These are phyloP conservation scores for Scaptomyza caliginosa DNA, from an alignment of 2,888 invertebrate species.

Conservation along the genomic window DNA sequence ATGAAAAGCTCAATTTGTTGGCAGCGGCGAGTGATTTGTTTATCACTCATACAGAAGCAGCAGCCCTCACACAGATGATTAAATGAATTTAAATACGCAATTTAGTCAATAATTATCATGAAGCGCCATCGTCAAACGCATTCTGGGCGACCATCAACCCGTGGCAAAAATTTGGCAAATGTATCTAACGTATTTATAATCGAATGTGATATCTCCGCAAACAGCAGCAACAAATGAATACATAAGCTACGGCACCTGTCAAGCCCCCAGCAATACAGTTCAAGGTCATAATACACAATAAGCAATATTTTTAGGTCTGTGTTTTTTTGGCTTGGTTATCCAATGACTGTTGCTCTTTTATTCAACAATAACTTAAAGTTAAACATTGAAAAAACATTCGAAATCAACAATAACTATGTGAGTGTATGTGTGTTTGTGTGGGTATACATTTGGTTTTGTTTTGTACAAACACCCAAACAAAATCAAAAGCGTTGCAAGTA, in stretches of 20 bases:
- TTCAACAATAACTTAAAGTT: slow-evolving; percentile 76
- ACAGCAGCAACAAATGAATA: slow-evolving; percentile 10
- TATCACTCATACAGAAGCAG: slow-evolving; percentile 55
- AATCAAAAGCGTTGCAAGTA: slow-evolving; percentile 18
- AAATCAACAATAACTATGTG: slow-evolving; percentile 51
- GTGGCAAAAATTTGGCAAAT: slow-evolving; percentile 43
- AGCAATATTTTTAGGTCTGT: slow-evolving; percentile 5
- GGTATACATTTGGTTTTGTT: slow-evolving; percentile 24
- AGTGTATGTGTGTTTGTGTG: slow-evolving; percentile 15
- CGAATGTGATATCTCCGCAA: slow-evolving; percentile 5
- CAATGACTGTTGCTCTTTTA: slow-evolving; percentile 67
- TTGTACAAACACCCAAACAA: slow-evolving; percentile 37
- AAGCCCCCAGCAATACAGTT: slow-evolving; percentile 15
- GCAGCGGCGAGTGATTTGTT: slow-evolving; percentile 49
- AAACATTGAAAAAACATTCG: slow-evolving; percentile 75
- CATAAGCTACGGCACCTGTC: slow-evolving; percentile 6
- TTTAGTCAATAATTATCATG: slow-evolving; percentile 52
- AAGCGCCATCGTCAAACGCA: slow-evolving; percentile 49
- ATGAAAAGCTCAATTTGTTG: slow-evolving; percentile 31
- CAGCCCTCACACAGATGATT: slow-evolving; percentile 14
- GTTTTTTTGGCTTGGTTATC: slow-evolving; percentile 40
- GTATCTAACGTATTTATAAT: slow-evolving; percentile 20
- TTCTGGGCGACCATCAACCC: slow-evolving; percentile 18
- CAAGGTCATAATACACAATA: slow-evolving; percentile 38
- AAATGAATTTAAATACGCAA: slow-evolving; percentile 70